Evolutionary conservation across 2,797 vertebrate species (phyloP).

Genomic region (Platyrinchus mystaceus): DNA sequence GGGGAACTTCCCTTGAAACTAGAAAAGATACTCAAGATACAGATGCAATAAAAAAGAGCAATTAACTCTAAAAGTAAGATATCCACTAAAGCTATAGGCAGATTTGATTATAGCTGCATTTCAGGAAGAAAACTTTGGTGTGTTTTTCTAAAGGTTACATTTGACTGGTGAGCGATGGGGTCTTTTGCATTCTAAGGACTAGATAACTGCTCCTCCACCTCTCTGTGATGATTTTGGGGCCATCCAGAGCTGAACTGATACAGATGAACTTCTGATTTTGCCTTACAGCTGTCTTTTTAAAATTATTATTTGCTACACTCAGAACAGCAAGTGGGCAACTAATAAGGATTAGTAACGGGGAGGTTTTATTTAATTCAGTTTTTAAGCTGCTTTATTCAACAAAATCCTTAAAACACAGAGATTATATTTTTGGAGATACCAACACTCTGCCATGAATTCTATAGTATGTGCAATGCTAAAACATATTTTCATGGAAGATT

Average conservation of each 20-base stretch:
- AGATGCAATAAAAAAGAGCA: not conserved
- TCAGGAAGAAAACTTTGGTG: not conserved
- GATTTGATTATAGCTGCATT: not conserved
- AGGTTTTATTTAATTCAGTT: conserved; percentile 67
- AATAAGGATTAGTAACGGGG: conserved; percentile 67
- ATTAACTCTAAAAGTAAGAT: not conserved
- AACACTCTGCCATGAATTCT: conserved; percentile 9
- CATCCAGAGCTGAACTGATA: not conserved
- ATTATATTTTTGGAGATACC: conserved; percentile 60
- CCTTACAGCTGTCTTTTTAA: conserved; percentile 19
- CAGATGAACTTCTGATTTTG: conserved; percentile 5
- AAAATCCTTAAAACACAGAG: conserved; percentile 68
- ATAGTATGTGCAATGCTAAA: not conserved
- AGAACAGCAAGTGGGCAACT: conserved; percentile 66
- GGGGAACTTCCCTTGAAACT: not conserved
- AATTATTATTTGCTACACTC: conserved; percentile 43
- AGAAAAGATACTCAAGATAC: not conserved
- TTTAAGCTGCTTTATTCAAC: conserved; percentile 68
- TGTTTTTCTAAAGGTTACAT: not conserved
- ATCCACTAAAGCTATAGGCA: not conserved
- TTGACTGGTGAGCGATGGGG: not conserved
- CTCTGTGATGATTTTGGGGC: not conserved
- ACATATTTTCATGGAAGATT: conserved; percentile 52
- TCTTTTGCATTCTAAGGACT: not conserved
- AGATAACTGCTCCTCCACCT: not conserved